Percentiles rank a stretch among this genome's conserved stretches.
Conservation (phyloP, 1,140 invertebrate genomes). For the Diploscapter pachys region DNA sequence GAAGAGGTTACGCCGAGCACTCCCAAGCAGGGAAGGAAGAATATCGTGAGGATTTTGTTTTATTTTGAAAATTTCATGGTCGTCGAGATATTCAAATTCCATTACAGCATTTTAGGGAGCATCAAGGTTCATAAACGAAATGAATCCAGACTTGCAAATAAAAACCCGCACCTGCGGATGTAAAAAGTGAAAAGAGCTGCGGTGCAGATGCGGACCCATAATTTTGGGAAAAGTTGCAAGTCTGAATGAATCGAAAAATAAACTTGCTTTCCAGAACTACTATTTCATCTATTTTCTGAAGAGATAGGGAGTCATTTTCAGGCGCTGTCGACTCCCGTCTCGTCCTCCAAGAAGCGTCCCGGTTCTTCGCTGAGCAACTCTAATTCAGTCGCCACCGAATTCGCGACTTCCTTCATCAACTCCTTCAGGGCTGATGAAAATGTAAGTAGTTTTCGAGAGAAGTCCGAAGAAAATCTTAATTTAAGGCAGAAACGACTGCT, state of each 20-base stretch:
- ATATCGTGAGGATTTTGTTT: not conserved
- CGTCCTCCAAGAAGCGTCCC: not conserved
- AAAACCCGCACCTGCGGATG: too few species aligned
- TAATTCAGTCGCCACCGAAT: not conserved
- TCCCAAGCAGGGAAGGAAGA: too few species aligned
- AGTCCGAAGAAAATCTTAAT: conserved; percentile 9
- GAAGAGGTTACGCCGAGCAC: not conserved
- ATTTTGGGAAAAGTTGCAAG: too few species aligned
- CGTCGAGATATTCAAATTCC: too few species aligned
- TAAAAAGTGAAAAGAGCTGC: too few species aligned
- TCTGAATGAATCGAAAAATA: conserved; percentile 16
- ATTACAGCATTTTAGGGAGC: too few species aligned
- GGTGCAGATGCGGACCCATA: too few species aligned
- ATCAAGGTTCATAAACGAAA: too few species aligned
- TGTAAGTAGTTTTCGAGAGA: conserved; percentile 15
- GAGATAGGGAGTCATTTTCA: not conserved
- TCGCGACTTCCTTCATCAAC: conserved; percentile 39
- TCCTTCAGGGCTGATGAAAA: conserved; percentile 35
- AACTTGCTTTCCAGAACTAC: not conserved
- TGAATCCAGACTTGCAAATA: too few species aligned
- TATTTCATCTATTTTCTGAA: not conserved
- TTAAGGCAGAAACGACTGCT: conserved; percentile 3
- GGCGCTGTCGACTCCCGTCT: conserved; percentile 17
- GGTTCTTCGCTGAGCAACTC: not conserved
- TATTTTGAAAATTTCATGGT: conserved; percentile 2